These are phyloP conservation scores for Orchesella flavescens DNA, from an alignment of 2,888 invertebrate species.

Conservation along the genomic window DNA sequence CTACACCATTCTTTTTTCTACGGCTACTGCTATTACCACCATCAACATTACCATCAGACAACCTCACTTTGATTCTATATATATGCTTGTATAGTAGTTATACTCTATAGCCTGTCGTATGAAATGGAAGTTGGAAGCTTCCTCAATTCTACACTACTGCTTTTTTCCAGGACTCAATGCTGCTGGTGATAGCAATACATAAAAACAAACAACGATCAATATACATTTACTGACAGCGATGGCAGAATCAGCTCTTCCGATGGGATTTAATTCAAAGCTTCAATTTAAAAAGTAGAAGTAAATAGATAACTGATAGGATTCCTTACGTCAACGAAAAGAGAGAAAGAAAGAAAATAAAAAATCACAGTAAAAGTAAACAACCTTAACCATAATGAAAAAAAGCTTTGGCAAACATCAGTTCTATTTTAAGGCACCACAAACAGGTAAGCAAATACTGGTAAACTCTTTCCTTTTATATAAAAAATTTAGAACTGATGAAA, in stretches of 20 bases:
- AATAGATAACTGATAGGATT: constrained; percentile 65
- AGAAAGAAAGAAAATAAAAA: constrained; percentile 32
- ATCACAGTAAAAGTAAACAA: constrained; percentile 59
- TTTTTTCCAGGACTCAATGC: background rate
- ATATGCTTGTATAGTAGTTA: background rate
- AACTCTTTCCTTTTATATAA: background rate
- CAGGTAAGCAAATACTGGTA: constrained; percentile 3
- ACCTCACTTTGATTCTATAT: background rate
- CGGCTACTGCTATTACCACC: constrained; percentile 53
- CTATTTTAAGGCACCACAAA: constrained; percentile 1
- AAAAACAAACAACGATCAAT: constrained; percentile 65
- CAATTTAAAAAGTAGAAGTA: constrained; percentile 60
- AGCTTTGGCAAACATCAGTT: constrained; percentile 40
- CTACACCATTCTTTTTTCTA: constrained; percentile 51
- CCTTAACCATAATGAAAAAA: constrained; percentile 32
- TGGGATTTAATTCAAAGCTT: constrained; percentile 63
- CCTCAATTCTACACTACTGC: background rate
- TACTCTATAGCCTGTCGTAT: background rate
- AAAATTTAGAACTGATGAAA: background rate
- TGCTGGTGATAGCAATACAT: constrained; percentile 44
- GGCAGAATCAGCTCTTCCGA: constrained; percentile 47
- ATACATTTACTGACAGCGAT: constrained; percentile 61
- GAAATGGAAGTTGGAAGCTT: background rate
- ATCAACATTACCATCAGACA: constrained; percentile 57
- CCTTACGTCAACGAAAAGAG: constrained; percentile 32